Evolutionary conservation across 1,140 invertebrate species (phyloP).

Genomic region (Caenorhabditis brenneri): DNA sequence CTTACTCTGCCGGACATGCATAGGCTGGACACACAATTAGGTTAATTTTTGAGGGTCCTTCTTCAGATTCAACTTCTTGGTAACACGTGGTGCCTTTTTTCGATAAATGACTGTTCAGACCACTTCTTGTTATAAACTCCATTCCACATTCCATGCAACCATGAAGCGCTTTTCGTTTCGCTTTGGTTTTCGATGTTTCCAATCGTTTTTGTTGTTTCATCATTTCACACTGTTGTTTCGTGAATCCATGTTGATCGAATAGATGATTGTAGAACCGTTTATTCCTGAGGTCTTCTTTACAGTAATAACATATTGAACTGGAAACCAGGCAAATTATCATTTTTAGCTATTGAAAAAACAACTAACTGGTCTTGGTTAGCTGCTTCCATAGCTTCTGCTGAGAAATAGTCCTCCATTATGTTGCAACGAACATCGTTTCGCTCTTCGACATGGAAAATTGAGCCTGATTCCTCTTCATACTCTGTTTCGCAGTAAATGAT

Average conservation of each 20-base stretch:
- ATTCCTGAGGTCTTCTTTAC: conserved; percentile 11
- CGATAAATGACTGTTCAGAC: neutral
- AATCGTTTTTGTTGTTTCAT: conserved; percentile 25
- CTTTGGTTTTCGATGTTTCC: neutral
- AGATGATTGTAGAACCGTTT: conserved; percentile 17
- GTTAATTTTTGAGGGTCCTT: too few relatives aligned
- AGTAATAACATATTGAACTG: conserved; percentile 5
- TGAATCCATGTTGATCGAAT: conserved; percentile 17
- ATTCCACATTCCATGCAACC: neutral
- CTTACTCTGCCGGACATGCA: neutral
- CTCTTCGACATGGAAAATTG: neutral
- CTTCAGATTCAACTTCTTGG: neutral
- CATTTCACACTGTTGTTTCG: conserved; percentile 2
- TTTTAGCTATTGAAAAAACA: neutral
- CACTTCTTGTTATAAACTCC: neutral
- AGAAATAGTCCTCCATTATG: neutral
- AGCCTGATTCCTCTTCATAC: neutral
- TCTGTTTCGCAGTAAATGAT: neutral
- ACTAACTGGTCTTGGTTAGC: conserved; percentile 23
- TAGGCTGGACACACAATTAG: neutral
- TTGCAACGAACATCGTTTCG: neutral
- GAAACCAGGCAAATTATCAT: neutral
- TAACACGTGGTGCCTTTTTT: neutral
- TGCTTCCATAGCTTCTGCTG: neutral
- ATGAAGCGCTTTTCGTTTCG: neutral